These are phyloP conservation scores for Neotoma lepida DNA, from an alignment of 2,113 vertebrate genomes.

Conservation along the genomic window DNA sequence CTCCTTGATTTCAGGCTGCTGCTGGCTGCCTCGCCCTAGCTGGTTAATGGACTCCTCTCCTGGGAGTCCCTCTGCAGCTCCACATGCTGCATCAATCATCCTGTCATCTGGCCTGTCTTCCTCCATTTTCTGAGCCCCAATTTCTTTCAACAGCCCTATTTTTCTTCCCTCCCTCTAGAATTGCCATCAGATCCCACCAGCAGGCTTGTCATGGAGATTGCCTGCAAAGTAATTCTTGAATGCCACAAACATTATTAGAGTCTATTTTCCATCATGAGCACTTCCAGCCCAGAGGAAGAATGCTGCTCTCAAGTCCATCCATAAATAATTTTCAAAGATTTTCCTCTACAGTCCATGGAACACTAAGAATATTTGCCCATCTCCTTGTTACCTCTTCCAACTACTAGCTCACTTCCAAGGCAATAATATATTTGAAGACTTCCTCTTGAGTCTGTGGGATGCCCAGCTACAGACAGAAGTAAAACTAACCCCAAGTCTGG, in stretches of 20 bases:
- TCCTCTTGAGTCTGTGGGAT: not conserved
- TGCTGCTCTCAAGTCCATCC: conserved; percentile 15
- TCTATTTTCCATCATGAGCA: conserved; percentile 48
- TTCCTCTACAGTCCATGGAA: not conserved
- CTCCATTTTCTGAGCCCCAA: conserved; percentile 64
- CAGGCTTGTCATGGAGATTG: conserved; percentile 50
- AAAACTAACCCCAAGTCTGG: not conserved
- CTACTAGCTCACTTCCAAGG: conserved; percentile 29
- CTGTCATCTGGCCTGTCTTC: not conserved
- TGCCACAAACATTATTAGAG: conserved; percentile 57
- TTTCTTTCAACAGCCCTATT: conserved; percentile 69
- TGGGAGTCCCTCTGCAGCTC: not conserved
- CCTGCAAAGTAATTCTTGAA: conserved; percentile 61
- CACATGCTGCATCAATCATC: conserved; percentile 28
- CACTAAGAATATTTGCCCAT: conserved; percentile 35
- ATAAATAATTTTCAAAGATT: conserved; percentile 58
- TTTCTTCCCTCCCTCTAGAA: conserved; percentile 55
- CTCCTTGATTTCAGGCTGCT: not conserved
- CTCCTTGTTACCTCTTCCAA: not conserved
- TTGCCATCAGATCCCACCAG: conserved; percentile 60
- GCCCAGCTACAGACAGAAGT: not conserved
- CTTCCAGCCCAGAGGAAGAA: not conserved
- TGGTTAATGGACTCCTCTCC: conserved; percentile 51
- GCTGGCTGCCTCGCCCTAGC: not conserved
- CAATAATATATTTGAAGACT: conserved; percentile 4